Conservation (phyloP, 1,140 invertebrate species). For the Achroia grisella region DNA sequence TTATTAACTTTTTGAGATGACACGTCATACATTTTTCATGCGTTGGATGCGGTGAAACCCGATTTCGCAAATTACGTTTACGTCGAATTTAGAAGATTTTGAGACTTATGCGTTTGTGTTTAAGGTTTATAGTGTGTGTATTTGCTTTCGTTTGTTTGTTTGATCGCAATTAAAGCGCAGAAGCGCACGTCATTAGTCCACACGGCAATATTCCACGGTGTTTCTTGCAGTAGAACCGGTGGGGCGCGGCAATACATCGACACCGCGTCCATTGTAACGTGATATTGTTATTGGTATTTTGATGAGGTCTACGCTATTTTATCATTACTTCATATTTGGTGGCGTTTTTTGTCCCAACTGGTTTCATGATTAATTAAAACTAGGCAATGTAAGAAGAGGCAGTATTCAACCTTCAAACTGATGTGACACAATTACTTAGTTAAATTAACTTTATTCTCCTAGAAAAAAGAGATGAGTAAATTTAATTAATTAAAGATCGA, state of each 20-base stretch:
- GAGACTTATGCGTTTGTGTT: constrained; percentile 12
- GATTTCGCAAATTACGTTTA: constrained; percentile 21
- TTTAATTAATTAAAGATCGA: no score
- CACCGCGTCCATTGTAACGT: constrained; percentile 40
- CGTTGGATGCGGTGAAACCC: constrained; percentile 35
- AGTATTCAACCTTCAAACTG: no score
- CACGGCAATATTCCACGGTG: constrained; percentile 66
- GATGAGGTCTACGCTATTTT: constrained; percentile 52
- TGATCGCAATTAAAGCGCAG: constrained; percentile 67
- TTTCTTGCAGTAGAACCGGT: constrained; percentile 53
- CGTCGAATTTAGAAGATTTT: constrained; percentile 4
- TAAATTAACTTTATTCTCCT: no score
- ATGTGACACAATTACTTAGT: no score
- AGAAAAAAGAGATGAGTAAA: no score
- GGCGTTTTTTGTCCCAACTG: constrained; percentile 14
- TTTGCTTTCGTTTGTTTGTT: constrained; percentile 44
- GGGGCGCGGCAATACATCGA: background rate
- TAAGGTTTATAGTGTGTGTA: constrained; percentile 7
- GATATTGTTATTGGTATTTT: constrained; percentile 61
- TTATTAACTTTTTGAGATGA: constrained; percentile 39
- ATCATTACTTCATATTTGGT: constrained; percentile 53
- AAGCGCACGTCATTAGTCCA: constrained; percentile 63
- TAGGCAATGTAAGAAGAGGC: no score
- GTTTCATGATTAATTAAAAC: no score
- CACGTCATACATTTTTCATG: constrained; percentile 67